Evolutionary conservation across 2,797 vertebrate species (phyloP).

Genomic region (Malurus splendens): DNA sequence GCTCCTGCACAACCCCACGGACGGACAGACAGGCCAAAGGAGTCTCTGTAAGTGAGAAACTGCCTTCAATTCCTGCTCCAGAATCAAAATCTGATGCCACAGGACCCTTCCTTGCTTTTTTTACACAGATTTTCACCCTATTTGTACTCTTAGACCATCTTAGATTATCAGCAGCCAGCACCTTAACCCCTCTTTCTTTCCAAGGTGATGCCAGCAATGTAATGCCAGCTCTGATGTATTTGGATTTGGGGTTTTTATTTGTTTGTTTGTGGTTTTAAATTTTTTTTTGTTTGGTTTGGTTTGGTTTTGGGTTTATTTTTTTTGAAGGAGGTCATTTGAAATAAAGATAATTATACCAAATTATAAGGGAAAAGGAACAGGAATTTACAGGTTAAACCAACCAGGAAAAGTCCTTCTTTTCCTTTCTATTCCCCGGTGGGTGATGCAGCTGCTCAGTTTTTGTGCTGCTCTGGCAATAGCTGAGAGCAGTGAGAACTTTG

Average conservation of each 20-base stretch:
- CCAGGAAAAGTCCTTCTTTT: neutral
- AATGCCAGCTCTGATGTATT: neutral
- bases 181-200: neutral
- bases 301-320: too few relatives aligned
- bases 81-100: neutral
- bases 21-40: neutral
- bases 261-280: too few relatives aligned
- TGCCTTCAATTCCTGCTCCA: neutral
- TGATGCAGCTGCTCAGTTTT: neutral
- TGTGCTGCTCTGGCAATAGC: neutral
- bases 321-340: neutral
- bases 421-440: accelerated
- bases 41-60: conserved; percentile 1
- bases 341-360: neutral
- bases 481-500: neutral
- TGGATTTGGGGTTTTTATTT: too few relatives aligned
- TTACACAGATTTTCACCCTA: accelerated
- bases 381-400: neutral
- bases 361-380: neutral
- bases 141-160: neutral
- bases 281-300: neutral
- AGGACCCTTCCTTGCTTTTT: neutral
- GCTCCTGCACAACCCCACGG: neutral
- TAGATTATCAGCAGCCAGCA: neutral
- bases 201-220: neutral